Percentiles rank a stretch among this genome's conserved stretches.
Evolutionary conservation across 2,888 invertebrate species (phyloP).

Genomic region (Lagria hirta): DNA sequence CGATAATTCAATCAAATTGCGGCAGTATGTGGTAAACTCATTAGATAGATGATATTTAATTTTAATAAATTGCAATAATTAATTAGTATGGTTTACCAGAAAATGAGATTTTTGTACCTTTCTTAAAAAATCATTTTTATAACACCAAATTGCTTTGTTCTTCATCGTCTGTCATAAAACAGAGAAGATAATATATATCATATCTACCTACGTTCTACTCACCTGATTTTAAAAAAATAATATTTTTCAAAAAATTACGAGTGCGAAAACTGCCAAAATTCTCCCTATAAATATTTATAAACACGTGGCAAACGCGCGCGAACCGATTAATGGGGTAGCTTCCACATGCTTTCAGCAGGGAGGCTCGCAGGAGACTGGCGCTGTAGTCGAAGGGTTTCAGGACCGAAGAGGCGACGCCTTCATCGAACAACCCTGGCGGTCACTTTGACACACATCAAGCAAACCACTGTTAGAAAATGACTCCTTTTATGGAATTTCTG

Average conservation of each 20-base stretch:
- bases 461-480: too few species aligned
- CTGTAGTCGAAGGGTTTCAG: constrained; percentile 44
- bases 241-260: neutral
- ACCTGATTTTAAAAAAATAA: neutral
- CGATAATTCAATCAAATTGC: too few species aligned
- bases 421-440: constrained; percentile 41
- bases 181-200: too few species aligned
- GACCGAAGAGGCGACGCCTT: constrained; percentile 47
- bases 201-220: neutral
- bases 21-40: too few species aligned
- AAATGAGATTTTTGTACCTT: neutral
- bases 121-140: neutral
- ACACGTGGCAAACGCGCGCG: constrained; percentile 37
- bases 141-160: neutral
- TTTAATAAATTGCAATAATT: too few species aligned
- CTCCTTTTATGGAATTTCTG: too few species aligned
- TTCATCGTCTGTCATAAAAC: too few species aligned
- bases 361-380: constrained; percentile 50
- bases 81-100: neutral
- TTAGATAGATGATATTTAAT: too few species aligned
- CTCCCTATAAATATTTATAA: constrained; percentile 18
- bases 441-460: constrained; percentile 45
- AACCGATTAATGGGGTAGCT: constrained; percentile 22
- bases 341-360: constrained; percentile 41
- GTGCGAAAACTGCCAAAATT: constrained; percentile 4